Base-by-base conservation (phyloP, 2,888 invertebrate genomes). In the Athrips mouffetella region DNA sequence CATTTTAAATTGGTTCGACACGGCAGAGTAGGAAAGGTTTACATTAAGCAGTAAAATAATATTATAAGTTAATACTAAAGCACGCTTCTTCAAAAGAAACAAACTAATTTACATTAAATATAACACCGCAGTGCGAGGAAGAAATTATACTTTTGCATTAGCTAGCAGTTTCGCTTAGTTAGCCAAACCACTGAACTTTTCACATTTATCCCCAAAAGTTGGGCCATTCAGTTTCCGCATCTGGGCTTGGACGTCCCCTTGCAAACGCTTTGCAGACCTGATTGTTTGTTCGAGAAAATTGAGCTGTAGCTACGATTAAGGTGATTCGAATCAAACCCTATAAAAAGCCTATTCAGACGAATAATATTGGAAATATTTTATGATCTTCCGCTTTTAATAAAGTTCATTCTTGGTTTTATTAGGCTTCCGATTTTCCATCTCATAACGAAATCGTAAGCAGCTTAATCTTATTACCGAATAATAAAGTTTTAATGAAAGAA, bases 171-270 rank as follows among this genome's bases (percentile, higher is more conserved):
- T 68, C 64, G 70, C 69, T 73, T 78, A 75, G 79, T 76, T 79
- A 74, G 71, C 55, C 50, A 47, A 50, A 54, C 44, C 35, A 48
- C 55, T 45, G 63, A 79, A 83, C 70, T 82, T 82, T 80, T 64
- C 74, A 67, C 78, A 80, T 80, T 81, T 73, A 78, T 79, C 65
- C 65, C 53, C 49, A 53, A 70, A 80, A 80, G 70, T 80, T 80
- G 50, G 53, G 52, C 66, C 66, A 63, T 72, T 65, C 53, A 40
- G 49, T 39, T 53, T 52, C 55, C 60, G 54, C 59, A 57, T 58
- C 55, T 60, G 53, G 55, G 49, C 42, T 47, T 50, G 46, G 60
- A 57, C 50, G 52, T 52, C 40, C 40, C 29, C 27, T 44, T 47
- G 20, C 35, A 47, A 54, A 51, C 42, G 62, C 49, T 48, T 53